Evolutionary conservation across 2,797 vertebrate species (phyloP).

Genomic region (Pangasius sanitwongsei): DNA sequence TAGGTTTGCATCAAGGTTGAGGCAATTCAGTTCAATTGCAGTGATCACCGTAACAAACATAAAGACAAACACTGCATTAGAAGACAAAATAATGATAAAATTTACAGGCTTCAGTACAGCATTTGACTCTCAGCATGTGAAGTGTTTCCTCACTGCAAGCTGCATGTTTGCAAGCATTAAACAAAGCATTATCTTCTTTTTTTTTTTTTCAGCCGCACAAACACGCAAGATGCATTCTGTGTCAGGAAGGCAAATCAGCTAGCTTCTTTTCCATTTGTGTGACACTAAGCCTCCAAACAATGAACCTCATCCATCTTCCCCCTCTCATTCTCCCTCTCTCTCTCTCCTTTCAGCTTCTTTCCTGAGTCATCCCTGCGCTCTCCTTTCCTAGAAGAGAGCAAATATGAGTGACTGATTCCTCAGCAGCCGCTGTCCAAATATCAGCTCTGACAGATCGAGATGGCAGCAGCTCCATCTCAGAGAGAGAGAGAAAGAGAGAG

Average conservation of each 20-base stretch:
- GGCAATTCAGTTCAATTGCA: background rate
- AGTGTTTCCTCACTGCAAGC: constrained; percentile 11
- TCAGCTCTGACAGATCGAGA: constrained; percentile 50
- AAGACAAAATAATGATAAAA: background rate
- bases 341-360: constrained; percentile 13
- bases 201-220: background rate
- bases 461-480: constrained; percentile 49
- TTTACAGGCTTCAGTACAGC: background rate
- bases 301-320: constrained; percentile 51
- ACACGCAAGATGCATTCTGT: constrained; percentile 41
- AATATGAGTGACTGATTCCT: constrained; percentile 28
- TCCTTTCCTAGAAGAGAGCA: constrained; percentile 28
- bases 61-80: background rate
- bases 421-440: constrained; percentile 43
- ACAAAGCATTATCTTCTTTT: constrained; percentile 21
- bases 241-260: constrained; percentile 46
- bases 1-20: background rate
- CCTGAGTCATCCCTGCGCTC: constrained; percentile 32
- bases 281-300: constrained; percentile 1
- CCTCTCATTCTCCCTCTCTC: constrained; percentile 8
- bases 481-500: background rate
- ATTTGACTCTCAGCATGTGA: constrained; percentile 2
- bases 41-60: background rate
- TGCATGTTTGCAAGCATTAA: constrained; percentile 25
- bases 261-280: constrained; percentile 35